These are phyloP conservation scores for Ptilorrhoa leucosticta DNA, from an alignment of 2,113 vertebrate species.

Conservation along the genomic window DNA sequence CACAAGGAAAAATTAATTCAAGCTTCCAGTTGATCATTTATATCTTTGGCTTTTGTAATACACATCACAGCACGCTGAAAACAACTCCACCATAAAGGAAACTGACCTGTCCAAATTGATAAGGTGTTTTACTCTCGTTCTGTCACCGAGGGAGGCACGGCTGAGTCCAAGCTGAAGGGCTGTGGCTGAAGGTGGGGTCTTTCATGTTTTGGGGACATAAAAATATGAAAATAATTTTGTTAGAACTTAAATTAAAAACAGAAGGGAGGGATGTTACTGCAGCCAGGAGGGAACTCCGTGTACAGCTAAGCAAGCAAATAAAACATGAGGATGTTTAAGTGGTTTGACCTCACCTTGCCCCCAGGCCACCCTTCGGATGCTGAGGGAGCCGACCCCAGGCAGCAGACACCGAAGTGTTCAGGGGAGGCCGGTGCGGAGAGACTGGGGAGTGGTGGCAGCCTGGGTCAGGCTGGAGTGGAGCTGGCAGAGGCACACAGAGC, in stretches of 20 bases:
- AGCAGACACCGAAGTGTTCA: rapidly evolving
- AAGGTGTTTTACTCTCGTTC: not conserved
- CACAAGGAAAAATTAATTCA: conserved; percentile 56
- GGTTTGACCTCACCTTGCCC: not conserved
- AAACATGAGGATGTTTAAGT: not conserved
- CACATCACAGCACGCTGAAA: not conserved
- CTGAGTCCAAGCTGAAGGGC: not conserved
- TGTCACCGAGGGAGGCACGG: not conserved
- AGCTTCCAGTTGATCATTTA: conserved; percentile 56
- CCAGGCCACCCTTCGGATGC: not conserved
- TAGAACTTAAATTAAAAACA: not conserved
- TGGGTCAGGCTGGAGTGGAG: not conserved
- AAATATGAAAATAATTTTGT: not conserved
- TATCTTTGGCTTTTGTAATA: conserved; percentile 30
- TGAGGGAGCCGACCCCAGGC: not conserved
- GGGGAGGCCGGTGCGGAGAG: not conserved
- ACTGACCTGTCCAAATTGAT: conserved; percentile 23
- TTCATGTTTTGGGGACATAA: not conserved
- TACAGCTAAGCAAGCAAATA: not conserved
- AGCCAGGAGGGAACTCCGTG: not conserved
- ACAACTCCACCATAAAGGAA: conserved; percentile 38
- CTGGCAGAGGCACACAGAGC: not conserved
- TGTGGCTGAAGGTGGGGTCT: not conserved
- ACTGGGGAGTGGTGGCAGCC: not conserved
- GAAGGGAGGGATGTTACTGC: not conserved